Base-by-base conservation (phyloP, 2,888 invertebrate species). In the Amphimallon solstitiale region DNA sequence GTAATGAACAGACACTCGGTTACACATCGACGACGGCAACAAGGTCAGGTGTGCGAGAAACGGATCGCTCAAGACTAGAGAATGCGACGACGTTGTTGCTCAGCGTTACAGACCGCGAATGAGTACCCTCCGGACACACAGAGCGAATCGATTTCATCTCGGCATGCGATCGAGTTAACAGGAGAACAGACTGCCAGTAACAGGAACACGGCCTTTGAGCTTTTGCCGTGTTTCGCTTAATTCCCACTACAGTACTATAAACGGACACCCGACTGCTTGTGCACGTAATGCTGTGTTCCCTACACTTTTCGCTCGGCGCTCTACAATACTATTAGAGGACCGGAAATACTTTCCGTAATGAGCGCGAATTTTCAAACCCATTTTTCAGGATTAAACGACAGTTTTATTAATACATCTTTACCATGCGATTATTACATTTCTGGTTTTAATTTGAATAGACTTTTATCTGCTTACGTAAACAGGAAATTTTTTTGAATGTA, bases 41-140 rank as follows among this genome's bases (percentile, higher is more conserved):
- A 75, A 74, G 75, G 76, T 75, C 74, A 76, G 76, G 73, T 76
- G 74, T 73, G 74, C 56, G 37, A 56, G 56, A 56, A 54, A 56
- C 40, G 43, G 56, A 56, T 56, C 56, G 56, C 43, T 43, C 29
- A 29, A 29, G 29, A 29, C 29, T 29, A 5, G 56, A 56, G 43
- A 56, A 37, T 15, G 43, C 56, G 56, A 56, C 52, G 52, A 23
- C 43, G 56, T 56, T 43, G 43, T 23, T 56, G 23, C 23, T 43
- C 23, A 43, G 40, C 43, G 40, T 40, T 56, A 40, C 51, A 29
- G 56, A 74, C 72, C 71, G 72, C 72, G 66, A 71, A 73, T 70
- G 70, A 71, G 71, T 71, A 74, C 71, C 70, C 71, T 43, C 29
- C 43, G 43, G 43, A 56, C 43, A 56, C 34, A n/a, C 56, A 23